Conservation (phyloP, 2,797 vertebrate genomes). For the Psittacula derbiana region DNA sequence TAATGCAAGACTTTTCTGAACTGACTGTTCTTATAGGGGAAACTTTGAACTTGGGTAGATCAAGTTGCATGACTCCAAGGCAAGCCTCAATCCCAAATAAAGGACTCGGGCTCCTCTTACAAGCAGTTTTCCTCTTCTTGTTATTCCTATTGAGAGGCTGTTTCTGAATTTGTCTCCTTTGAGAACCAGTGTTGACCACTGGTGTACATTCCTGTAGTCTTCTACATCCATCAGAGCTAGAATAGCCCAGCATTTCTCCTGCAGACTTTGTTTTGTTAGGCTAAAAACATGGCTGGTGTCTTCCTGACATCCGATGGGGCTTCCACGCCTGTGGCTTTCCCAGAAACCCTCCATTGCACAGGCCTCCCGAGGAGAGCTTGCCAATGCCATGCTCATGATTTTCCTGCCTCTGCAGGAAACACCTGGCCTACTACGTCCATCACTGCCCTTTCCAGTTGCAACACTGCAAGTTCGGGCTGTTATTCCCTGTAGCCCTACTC, state of each 20-base stretch:
- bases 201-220: neutral
- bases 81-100: neutral
- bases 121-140: neutral
- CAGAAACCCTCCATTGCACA: neutral
- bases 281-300: neutral
- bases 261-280: neutral
- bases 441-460: neutral
- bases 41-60: neutral
- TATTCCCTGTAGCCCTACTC: neutral
- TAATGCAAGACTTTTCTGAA: neutral
- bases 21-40: neutral
- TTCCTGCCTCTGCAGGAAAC: neutral
- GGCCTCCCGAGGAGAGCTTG: neutral
- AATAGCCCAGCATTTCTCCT: neutral
- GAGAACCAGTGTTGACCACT: neutral
- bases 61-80: neutral
- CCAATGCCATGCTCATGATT: neutral
- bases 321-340: neutral
- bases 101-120: neutral
- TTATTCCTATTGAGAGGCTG: neutral
- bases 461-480: neutral
- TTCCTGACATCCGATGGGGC: rapidly evolving
- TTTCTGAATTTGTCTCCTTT: neutral
- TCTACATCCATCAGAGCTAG: neutral
- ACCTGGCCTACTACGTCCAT: neutral